Base-by-base conservation (phyloP, 2,888 invertebrate species). In the Leptogaster cylindrica region DNA sequence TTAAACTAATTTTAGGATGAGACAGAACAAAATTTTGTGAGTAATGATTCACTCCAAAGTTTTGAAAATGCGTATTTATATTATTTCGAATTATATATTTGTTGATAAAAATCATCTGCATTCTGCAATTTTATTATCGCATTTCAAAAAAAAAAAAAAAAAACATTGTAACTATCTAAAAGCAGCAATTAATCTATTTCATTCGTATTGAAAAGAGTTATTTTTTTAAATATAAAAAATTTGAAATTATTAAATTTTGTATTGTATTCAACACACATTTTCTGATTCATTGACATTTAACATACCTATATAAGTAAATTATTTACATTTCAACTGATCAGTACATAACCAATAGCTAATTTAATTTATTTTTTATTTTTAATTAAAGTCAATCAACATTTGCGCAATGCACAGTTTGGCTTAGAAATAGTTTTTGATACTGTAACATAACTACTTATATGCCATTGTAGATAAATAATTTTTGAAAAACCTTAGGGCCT, bases 11-110 rank as follows among this genome's bases (percentile, higher is more conserved):
- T 75, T 76, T 81, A 81, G 81, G 81, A 80, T 77, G 79, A 79
- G 77, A 78, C 79, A 77, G 79, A 79, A 76, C 80, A 80, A 79
- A 77, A 77, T 79, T 80, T 81, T 81, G 81, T 81, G 80, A 81
- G 81, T 81, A 81, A 80, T 76, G 75, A 76, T 77, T 78, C 78
- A 76, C 76, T 68, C 51, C 68, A 58, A 66, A 65, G 66, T 67
- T 66, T 58, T 64, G 63, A 39, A 67, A 52, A 69, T 66, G 52
- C 63, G 55, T 64, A 44, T 64, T 63, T 66, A 66, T 65, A 65
- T 51, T 41, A 66, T 36, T 48, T 66, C 23, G 18, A 33, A 48
- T 65, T 65, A 27, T 33, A n/a, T n/a, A 51, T 51, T 36, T 61
- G 41, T 61, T 44, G 39, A 39, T 58, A 28, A 61, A n/a, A 61